Evolutionary conservation across 1,140 invertebrate species (phyloP).

Genomic region (Bathynomus jamesi): DNA sequence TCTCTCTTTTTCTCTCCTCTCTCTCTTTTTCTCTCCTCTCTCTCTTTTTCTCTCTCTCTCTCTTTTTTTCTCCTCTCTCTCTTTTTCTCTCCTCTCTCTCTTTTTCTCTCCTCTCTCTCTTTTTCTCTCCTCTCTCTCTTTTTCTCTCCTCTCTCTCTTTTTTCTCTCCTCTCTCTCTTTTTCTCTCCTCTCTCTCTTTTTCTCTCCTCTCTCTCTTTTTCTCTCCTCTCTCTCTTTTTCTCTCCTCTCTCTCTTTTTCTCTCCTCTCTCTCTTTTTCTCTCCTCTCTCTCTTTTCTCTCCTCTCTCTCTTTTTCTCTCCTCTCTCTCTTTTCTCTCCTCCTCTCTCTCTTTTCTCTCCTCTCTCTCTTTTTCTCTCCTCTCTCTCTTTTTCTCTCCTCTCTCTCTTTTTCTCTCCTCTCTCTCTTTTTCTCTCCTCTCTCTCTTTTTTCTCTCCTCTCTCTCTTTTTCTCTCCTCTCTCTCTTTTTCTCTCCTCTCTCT

Average conservation of each 20-base stretch:
- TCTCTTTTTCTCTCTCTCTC: conserved; percentile 6
- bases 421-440: not conserved
- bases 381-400: not conserved
- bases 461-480: not conserved
- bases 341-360: too few species aligned
- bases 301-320: not conserved
- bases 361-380: too few species aligned
- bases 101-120: not conserved
- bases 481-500: not conserved
- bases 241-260: not conserved
- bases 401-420: not conserved
- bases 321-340: too few species aligned
- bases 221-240: not conserved
- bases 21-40: not conserved
- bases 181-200: not conserved
- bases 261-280: not conserved
- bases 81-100: not conserved
- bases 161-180: not conserved
- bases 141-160: too few species aligned
- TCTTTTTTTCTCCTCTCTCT: not conserved
- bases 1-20: not conserved
- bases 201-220: not conserved
- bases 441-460: not conserved
- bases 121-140: too few species aligned
- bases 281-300: not conserved